Evolutionary conservation across 1,140 invertebrate species (phyloP).

Genomic region (Hypothenemus hampei): DNA sequence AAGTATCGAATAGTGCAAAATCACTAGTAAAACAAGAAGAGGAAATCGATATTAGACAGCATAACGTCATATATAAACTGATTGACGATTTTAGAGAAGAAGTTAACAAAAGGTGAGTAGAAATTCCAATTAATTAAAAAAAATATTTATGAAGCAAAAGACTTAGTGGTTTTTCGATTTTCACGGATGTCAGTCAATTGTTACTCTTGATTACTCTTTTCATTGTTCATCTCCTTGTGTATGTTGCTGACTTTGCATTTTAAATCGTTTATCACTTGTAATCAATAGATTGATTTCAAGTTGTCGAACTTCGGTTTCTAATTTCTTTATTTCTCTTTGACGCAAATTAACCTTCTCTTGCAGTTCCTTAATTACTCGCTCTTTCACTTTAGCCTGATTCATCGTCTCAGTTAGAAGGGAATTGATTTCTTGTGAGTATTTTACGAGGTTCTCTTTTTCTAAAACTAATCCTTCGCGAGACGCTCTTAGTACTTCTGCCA

Average conservation of each 20-base stretch:
- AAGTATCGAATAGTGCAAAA: conserved; percentile 49
- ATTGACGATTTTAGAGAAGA: conserved; percentile 83
- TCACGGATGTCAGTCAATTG: background rate
- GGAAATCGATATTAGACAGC: conserved; percentile 58
- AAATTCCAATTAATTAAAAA: background rate
- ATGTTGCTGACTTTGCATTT: conserved; percentile 37
- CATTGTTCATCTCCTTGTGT: conserved; percentile 36
- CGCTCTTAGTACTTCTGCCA: conserved; percentile 36
- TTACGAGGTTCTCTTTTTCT: conserved; percentile 37
- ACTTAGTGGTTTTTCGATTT: background rate
- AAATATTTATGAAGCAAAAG: background rate
- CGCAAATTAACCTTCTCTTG: conserved; percentile 29
- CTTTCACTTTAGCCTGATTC: conserved; percentile 27
- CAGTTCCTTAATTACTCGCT: conserved; percentile 33
- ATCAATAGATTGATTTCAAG: conserved; percentile 33
- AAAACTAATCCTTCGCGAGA: conserved; percentile 37
- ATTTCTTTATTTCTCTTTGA: conserved; percentile 21
- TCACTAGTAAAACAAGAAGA: conserved; percentile 49
- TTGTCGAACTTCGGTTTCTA: conserved; percentile 32
- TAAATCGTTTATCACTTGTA: conserved; percentile 39
- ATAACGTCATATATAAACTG: conserved; percentile 89
- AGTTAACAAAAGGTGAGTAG: conserved; percentile 52
- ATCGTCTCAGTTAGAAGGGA: conserved; percentile 30
- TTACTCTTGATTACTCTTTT: background rate
- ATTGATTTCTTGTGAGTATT: conserved; percentile 36